These are phyloP conservation scores for Lycopodina hypogea DNA, from an alignment of 37 sponge, comb jelly and placozoan species.

Conservation along the genomic window DNA sequence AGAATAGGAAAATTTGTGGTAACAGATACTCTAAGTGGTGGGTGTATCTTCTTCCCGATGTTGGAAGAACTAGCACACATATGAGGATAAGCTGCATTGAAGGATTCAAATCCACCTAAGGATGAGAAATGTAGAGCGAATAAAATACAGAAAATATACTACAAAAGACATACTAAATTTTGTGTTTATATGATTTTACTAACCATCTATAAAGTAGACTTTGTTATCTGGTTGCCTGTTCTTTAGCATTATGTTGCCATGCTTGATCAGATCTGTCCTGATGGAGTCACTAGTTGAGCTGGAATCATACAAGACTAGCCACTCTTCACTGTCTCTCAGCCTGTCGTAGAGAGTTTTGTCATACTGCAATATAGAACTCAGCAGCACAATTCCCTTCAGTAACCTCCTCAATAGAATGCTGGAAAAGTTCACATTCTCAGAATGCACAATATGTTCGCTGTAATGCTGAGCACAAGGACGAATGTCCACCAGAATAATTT, in stretches of 20 bases:
- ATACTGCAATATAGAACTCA: slow-evolving; percentile 33
- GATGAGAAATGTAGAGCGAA: not conserved
- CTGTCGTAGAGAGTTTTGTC: not conserved
- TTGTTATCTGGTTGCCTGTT: not conserved
- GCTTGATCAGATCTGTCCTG: slow-evolving; percentile 32
- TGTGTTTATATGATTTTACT: not conserved
- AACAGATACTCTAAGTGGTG: slow-evolving; percentile 32
- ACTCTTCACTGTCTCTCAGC: not conserved
- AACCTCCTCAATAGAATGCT: slow-evolving; percentile 50
- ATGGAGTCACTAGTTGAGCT: slow-evolving; percentile 3
- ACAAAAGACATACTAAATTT: not conserved
- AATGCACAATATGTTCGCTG: slow-evolving; percentile 30
- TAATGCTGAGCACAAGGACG: slow-evolving; percentile 41
- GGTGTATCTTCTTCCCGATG: not conserved
- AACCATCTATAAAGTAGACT: slow-evolving; percentile 19
- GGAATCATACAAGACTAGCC: slow-evolving; percentile 40
- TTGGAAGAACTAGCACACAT: slow-evolving; percentile 12
- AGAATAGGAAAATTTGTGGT: slow-evolving; percentile 16
- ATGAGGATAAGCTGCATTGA: slow-evolving; percentile 16
- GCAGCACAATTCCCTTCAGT: slow-evolving; percentile 38
- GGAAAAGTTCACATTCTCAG: slow-evolving; percentile 55
- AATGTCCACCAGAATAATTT: slow-evolving; percentile 49
- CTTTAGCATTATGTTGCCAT: slow-evolving; percentile 25
- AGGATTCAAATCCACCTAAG: slow-evolving; percentile 39
- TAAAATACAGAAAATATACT: not conserved